phyloP scores from a whole-genome alignment of 2,888 invertebrate genomes.

The Notodromas monacha region DNA sequence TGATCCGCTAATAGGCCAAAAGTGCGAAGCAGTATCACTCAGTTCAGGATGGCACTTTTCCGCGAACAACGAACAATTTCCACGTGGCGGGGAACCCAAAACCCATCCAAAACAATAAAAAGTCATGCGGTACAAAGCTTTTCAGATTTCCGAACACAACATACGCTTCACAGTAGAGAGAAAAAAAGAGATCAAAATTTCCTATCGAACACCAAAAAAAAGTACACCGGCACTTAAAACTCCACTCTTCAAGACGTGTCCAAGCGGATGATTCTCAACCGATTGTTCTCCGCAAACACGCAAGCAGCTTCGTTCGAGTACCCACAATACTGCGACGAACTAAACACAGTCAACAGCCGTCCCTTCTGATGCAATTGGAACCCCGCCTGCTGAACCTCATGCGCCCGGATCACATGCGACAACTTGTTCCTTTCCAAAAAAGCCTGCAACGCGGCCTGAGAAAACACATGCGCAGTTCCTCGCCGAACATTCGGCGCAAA shows the following conservation, averaged over 20 bases:
- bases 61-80: too few relatives aligned
- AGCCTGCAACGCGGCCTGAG: constrained; percentile 27
- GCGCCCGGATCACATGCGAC: constrained; percentile 35
- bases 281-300: constrained; percentile 27
- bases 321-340: constrained; percentile 37
- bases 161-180: too few relatives aligned
- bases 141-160: too few relatives aligned
- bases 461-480: constrained; percentile 38
- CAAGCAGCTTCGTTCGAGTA: constrained; percentile 36
- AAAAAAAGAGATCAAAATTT: too few relatives aligned
- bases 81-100: too few relatives aligned
- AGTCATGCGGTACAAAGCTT: too few relatives aligned
- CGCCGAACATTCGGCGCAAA: constrained; percentile 30
- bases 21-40: too few relatives aligned
- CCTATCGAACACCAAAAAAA: too few relatives aligned
- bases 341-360: constrained; percentile 34
- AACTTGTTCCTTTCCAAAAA: constrained; percentile 30
- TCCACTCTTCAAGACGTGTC: constrained; percentile 19
- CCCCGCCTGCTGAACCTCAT: constrained; percentile 34
- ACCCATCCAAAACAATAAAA: too few relatives aligned
- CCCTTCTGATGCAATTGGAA: constrained; percentile 37
- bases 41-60: too few relatives aligned
- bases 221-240: too few relatives aligned
- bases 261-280: constrained; percentile 27
- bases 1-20: too few relatives aligned